A percentile compares a stretch with the other conserved stretches of the same genome.
Evolutionary conservation across 2,797 vertebrate species (phyloP).

Genomic region (Myiotriccus ornatus): DNA sequence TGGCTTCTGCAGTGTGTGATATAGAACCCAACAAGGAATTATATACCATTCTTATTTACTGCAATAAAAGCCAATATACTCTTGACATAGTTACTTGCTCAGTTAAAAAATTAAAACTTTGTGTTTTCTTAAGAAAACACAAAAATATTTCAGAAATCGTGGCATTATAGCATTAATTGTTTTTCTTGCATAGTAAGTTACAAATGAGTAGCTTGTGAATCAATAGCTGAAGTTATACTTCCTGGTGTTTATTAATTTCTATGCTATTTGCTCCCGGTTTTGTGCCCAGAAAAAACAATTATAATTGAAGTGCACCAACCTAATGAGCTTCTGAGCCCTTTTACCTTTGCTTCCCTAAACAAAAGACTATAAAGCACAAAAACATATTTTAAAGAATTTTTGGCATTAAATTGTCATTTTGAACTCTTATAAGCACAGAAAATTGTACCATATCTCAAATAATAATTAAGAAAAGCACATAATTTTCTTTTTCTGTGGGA

Average conservation of each 20-base stretch:
- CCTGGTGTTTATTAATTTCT: background rate
- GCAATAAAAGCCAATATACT: background rate
- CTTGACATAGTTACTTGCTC: background rate
- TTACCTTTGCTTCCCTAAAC: background rate
- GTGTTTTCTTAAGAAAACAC: constrained; percentile 4
- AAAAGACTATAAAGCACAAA: background rate
- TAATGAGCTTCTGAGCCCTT: background rate
- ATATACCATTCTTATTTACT: background rate
- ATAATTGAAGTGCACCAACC: background rate
- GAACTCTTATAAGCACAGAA: background rate
- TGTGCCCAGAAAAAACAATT: background rate
- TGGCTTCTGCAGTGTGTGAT: background rate
- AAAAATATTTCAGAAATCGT: background rate
- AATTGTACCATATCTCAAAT: background rate
- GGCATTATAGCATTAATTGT: background rate
- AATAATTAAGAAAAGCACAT: background rate
- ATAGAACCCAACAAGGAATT: background rate
- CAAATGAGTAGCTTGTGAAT: constrained; percentile 1
- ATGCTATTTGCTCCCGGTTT: background rate
- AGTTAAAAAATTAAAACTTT: background rate
- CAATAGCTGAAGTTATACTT: background rate
- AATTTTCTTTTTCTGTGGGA: background rate
- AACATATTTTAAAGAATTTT: background rate
- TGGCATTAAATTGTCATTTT: background rate
- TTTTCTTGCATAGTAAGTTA: background rate